Percentiles rank a stretch among this genome's conserved stretches.
These are phyloP conservation scores for Channallabes apus DNA, from an alignment of 2,797 vertebrate species.

Conservation along the genomic window DNA sequence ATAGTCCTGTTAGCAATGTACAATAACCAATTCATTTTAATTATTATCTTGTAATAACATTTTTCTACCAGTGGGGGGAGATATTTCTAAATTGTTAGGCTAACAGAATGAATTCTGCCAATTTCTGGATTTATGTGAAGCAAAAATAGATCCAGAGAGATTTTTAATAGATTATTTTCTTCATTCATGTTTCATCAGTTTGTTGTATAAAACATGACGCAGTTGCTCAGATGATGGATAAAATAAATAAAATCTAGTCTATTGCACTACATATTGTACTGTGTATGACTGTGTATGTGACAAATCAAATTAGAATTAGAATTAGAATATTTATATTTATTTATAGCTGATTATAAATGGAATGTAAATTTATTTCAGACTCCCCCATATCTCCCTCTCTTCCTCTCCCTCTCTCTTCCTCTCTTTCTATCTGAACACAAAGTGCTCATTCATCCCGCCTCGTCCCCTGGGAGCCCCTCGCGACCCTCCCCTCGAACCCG, in stretches of 20 bases:
- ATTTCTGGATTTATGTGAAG: neutral
- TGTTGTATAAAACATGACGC: neutral
- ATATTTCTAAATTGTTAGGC: neutral
- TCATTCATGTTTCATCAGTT: neutral
- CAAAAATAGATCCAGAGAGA: neutral
- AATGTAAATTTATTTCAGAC: constrained; percentile 21
- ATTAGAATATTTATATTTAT: neutral
- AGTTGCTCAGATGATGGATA: neutral
- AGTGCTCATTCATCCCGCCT: constrained; percentile 67
- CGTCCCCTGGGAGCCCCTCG: constrained; percentile 53
- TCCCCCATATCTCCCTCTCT: constrained; percentile 30
- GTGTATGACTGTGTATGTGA: no score
- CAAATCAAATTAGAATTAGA: no score
- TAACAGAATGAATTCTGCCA: neutral
- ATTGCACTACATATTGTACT: neutral
- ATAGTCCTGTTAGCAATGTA: neutral
- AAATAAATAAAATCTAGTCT: neutral
- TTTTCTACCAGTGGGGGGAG: no score
- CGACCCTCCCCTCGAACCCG: constrained; percentile 65
- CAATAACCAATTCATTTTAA: neutral
- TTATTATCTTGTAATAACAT: neutral
- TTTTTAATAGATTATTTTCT: neutral
- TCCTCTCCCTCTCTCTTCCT: constrained; percentile 22
- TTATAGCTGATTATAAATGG: neutral
- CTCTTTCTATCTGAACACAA: constrained; percentile 66